Percentiles rank a stretch among this genome's conserved stretches.
These are phyloP conservation scores for Apeira syringaria DNA, from an alignment of 2,888 invertebrate genomes.

Conservation along the genomic window DNA sequence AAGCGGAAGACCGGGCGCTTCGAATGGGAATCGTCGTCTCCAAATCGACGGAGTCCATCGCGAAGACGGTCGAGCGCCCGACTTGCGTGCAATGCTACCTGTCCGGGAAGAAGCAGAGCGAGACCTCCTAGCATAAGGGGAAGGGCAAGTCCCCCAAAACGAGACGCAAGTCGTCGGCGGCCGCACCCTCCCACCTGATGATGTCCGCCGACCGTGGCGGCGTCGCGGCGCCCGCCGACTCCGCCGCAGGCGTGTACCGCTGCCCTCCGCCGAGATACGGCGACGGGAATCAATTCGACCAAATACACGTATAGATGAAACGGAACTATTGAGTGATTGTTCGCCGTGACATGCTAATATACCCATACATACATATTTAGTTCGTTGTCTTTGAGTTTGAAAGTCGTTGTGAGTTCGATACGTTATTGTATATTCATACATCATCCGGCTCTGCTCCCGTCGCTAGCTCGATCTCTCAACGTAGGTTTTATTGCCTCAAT, in stretches of 20 bases:
- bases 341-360: neutral
- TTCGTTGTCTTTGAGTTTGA: no score
- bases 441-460: no score
- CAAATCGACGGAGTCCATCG: constrained; percentile 80
- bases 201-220: constrained; percentile 76
- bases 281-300: constrained; percentile 68
- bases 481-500: no score
- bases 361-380: no score
- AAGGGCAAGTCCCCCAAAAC: constrained; percentile 85
- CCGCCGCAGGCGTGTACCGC: constrained; percentile 54
- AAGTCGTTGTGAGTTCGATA: no score
- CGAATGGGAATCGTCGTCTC: constrained; percentile 83
- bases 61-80: constrained; percentile 85
- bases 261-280: constrained; percentile 62
- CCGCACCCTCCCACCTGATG: constrained; percentile 52
- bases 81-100: constrained; percentile 90
- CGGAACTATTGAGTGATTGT: neutral
- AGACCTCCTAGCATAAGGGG: constrained; percentile 87
- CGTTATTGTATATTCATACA: no score
- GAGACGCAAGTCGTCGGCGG: constrained; percentile 61
- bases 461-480: no score
- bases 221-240: constrained; percentile 68
- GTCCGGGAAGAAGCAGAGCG: constrained; percentile 83
- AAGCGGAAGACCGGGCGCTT: constrained; percentile 77
- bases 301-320: constrained; percentile 83